phyloP scores from a whole-genome alignment of 2,888 invertebrate species.

The Acrobasis repandana region DNA sequence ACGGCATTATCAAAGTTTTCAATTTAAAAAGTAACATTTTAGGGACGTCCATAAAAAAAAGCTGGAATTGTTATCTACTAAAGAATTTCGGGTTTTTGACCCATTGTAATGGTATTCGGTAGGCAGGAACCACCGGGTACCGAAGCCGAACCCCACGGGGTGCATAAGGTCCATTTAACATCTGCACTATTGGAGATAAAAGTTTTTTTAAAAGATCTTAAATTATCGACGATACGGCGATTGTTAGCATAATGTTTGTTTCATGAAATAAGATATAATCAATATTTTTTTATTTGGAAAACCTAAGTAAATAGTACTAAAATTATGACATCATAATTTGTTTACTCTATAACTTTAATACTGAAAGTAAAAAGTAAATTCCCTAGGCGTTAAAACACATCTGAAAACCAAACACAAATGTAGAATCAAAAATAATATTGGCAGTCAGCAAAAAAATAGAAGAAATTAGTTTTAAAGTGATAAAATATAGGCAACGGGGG shows the following conservation, averaged over 20 bases:
- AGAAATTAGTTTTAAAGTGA: no score
- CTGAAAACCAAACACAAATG: no score
- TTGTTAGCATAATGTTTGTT: neutral
- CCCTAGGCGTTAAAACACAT: no score
- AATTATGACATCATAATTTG: no score
- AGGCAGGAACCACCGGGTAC: constrained; percentile 10
- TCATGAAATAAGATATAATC: neutral
- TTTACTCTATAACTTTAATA: no score
- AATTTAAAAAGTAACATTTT: neutral
- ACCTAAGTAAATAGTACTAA: no score
- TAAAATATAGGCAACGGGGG: no score
- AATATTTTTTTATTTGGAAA: no score
- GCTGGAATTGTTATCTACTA: constrained; percentile 8
- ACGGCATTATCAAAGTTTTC: neutral
- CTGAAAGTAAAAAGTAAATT: no score
- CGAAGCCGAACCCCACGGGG: constrained; percentile 5
- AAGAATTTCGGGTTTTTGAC: neutral
- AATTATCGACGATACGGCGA: neutral
- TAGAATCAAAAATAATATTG: no score
- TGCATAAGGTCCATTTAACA: neutral
- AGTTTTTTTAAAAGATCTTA: neutral
- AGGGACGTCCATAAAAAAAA: neutral
- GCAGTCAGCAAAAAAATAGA: no score
- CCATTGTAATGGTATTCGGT: constrained; percentile 14
- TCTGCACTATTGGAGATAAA: neutral